phyloP scores from a whole-genome alignment of 2,888 invertebrate genomes.

The Papilio elwesi region DNA sequence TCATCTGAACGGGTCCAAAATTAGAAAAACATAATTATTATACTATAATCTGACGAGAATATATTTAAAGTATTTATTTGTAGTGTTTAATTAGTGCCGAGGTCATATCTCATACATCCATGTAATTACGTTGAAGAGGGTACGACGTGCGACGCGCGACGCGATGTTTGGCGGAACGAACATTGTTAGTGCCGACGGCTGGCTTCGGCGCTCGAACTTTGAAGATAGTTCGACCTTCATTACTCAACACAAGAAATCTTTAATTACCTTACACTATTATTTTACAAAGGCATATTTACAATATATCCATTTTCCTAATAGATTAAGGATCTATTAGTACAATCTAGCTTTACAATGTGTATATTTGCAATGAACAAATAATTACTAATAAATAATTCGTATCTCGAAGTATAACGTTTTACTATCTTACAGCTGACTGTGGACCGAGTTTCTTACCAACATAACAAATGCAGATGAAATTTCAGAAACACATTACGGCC shows the following conservation, averaged over 20 bases:
- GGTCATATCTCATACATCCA: slow-evolving; percentile 23
- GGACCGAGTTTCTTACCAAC: too few relatives aligned
- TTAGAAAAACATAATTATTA: neutral
- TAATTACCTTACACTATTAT: neutral
- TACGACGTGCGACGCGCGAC: slow-evolving; percentile 30
- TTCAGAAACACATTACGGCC: too few relatives aligned
- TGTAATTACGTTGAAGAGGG: slow-evolving; percentile 37
- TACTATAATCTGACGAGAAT: neutral
- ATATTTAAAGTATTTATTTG: slow-evolving; percentile 11
- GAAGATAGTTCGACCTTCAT: slow-evolving; percentile 17
- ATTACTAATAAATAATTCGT: too few relatives aligned
- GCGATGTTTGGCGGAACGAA: neutral
- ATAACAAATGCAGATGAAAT: too few relatives aligned
- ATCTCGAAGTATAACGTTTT: too few relatives aligned
- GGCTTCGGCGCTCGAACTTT: slow-evolving; percentile 8
- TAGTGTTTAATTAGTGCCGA: slow-evolving; percentile 18
- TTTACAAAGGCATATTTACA: neutral
- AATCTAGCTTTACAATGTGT: too few relatives aligned
- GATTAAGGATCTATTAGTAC: too few relatives aligned
- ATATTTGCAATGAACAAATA: too few relatives aligned
- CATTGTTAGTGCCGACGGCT: neutral
- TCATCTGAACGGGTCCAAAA: too few relatives aligned
- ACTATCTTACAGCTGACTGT: too few relatives aligned
- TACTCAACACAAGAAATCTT: neutral
- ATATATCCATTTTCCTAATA: neutral